Evolutionary conservation across 2,888 invertebrate genomes (phyloP), one percentile per base, ranked within the genome.

Genomic region (Nudaria mundana): DNA sequence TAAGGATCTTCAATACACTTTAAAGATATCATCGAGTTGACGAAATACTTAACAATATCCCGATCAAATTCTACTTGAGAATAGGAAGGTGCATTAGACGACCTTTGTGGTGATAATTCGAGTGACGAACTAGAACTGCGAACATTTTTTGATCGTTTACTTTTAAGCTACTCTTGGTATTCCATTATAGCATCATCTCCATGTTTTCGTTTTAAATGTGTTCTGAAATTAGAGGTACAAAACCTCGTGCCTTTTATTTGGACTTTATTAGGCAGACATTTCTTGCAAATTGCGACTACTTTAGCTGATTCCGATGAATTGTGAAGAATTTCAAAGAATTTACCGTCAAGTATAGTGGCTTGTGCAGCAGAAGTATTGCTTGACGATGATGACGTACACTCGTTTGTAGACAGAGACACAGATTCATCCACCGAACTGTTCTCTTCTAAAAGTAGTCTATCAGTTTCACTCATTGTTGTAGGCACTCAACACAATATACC

Each of bases 121-220:
- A 8, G 3, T 8, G 30, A 13, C 8, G 11, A 7, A 12, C 20
- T 30, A 11, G 20, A 30, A 20, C 33, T 26, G 23, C 37, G 25
- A 33, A 40, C 32, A 3, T 33, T 33, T 33, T 44, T 37, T 10
- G 29, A 34, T 42, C 20, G 30, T 31, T 42, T 42, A 30, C 5
- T 42, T 37, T 38, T 42, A 26, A 38, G 22, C 24, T 42, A 35
- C 12, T 34, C 30, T 30, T 37, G 13, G 16, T 41, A 40, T 34
- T 45, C 38, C 20, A 20, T 16, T 33, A 34, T 22, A 3, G 30
- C 14, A 20, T 41, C 37, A 15, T 20, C 8, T 18, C 37, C 42
- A 37, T 38, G 37, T 45, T 41, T 37, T 10, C 37, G 37, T 42
- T 42, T 45, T 28, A 42, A 42, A 35, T 45, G 45, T 7, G 28